Percentiles rank a stretch among this genome's conserved stretches.
Evolutionary conservation across 2,888 invertebrate genomes (phyloP).

Genomic region (Agapostemon virescens): DNA sequence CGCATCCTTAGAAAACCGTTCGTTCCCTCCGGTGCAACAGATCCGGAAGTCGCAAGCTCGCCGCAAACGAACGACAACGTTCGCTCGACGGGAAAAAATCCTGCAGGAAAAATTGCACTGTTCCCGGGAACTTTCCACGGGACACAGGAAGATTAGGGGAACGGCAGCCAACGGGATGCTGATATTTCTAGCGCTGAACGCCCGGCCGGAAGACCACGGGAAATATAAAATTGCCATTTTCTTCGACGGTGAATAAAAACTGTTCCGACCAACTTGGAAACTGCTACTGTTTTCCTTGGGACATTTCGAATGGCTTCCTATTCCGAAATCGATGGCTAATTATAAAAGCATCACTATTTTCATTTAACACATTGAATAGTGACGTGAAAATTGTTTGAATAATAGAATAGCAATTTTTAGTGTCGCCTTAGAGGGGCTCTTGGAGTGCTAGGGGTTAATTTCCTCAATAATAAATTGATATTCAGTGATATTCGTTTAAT

Average conservation of each 20-base stretch:
- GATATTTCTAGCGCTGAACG: constrained; percentile 31
- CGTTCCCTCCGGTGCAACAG: constrained; percentile 6
- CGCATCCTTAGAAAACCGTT: constrained; percentile 34
- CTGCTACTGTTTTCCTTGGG: constrained; percentile 24
- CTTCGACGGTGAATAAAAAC: constrained; percentile 27
- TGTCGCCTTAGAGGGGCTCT: too few species aligned
- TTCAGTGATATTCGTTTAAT: too few species aligned
- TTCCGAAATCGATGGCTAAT: constrained; percentile 36
- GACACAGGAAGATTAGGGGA: constrained; percentile 35
- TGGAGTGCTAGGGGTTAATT: too few species aligned
- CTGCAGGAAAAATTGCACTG: constrained; percentile 23
- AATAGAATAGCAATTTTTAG: too few species aligned
- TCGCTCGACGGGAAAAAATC: not conserved
- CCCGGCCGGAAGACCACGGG: constrained; percentile 14
- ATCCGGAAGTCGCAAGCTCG: not conserved
- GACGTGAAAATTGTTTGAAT: too few species aligned
- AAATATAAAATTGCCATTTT: constrained; percentile 48
- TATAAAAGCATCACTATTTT: too few species aligned
- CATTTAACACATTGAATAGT: too few species aligned
- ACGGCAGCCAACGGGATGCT: constrained; percentile 28
- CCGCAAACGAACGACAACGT: not conserved
- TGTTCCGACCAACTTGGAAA: constrained; percentile 36
- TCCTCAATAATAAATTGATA: too few species aligned
- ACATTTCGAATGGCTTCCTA: constrained; percentile 21
- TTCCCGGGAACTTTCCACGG: constrained; percentile 30